Base-by-base conservation (phyloP, 2,113 vertebrate species). In the Myiopsitta monachus region DNA sequence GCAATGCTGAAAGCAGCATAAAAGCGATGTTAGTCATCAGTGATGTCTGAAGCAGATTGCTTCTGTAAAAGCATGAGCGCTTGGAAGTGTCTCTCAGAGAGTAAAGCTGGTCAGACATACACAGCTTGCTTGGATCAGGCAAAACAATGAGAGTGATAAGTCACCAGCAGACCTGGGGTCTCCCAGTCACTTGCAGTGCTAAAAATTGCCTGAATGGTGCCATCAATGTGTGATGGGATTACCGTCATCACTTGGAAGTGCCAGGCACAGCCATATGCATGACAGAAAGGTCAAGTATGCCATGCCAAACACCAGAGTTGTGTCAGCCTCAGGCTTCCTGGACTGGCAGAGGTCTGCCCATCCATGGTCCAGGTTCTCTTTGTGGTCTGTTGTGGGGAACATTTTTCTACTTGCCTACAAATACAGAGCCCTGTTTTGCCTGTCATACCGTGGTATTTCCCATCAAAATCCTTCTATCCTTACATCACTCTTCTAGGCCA, bases 221-320 rank as follows among this genome's bases (percentile, higher is more conserved):
- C 26, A 43, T 27, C 5, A 19, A 7, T 1, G 1, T 61, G 10
- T 51, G 27, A 66, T 23, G 31, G 8, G 36, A 43, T 81, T 47
- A 43, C 1, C 1, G 49, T 38, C 24, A 52, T 30, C 16, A 11
- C 28, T 62, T 10, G 41, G 28, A 72, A 73, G 41, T 1, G 4
- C 5, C n/a, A 30, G 12, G 44, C 41, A 75, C 27, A 36, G 19
- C 10, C n/a, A 68, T 16, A 28, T 3, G 14, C 0, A 0, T 2
- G 1, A 7, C 47, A 11, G 18, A 47, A 70, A 83, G 15, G 21
- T 46, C 31, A 83, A 36, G 5, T 0, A 0, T 21, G 38, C 5
- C 4, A 7, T 3, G 5, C 18, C 39, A 38, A 33, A 26, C 24
- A 36, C 24, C 7, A 7, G 23, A 18, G 2, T 59, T 31, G 7